Evolutionary conservation across 2,113 vertebrate genomes (phyloP), one percentile per base, ranked within the genome.

Genomic region (Trochalopteron elliotii): DNA sequence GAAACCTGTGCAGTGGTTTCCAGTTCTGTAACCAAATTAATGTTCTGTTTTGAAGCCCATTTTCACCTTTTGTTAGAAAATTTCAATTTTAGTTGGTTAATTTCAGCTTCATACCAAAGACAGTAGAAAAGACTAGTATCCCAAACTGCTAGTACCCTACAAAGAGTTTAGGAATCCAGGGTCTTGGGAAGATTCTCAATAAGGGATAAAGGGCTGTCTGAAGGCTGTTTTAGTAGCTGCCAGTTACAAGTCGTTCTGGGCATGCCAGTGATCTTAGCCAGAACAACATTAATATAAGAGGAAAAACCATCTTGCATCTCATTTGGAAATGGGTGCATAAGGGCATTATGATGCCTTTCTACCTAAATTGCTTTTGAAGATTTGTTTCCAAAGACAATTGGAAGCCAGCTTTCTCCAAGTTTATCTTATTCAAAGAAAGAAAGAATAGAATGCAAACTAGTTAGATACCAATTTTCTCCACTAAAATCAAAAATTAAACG

Each of bases 311-410:
- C 18, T 42, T 47, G 40, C 53, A 37, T 40, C 30, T 80, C 45
- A 37, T 78, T 89, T 77, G 75, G 50, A 90, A 91, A 70, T 17
- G 31, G 28, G 44, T 56, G 45, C 33, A 33, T 68, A 83, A 93
- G 70, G 25, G 19, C 13, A 68, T 44, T 87, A 77, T 28, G n/a
- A 40, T 30, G 85, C 37, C 44, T 76, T 85, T 80, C 70, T 53
- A 80, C 31, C 40, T 57, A 76, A 83, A 85, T 4, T 88, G 40
- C 67, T 86, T 80, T 42, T 2, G 4, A 82, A 85, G 82, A 94
- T 69, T 72, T 88, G n/a, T 90, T 95, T 93, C 68, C 79, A 86
- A 90, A 65, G 67, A 50, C 63, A 90, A 80, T 13, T 57, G 44
- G 31, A 53, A 94, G 31, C 0, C 37, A 75, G 39, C 11, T 80